Conservation (phyloP, 2,797 vertebrate genomes). For the Dallia pectoralis region DNA sequence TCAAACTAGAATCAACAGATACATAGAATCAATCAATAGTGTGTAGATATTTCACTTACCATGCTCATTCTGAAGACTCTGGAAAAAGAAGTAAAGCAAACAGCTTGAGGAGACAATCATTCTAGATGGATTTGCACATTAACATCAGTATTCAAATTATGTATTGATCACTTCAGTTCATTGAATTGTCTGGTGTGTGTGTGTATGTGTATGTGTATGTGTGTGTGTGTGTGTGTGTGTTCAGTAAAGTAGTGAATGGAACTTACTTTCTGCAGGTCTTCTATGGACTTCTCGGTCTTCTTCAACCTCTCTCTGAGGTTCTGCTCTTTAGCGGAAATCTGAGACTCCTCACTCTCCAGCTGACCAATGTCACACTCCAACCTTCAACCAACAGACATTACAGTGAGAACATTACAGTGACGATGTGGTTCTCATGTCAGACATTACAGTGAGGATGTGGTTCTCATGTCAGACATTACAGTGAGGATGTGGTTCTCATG, state of each 20-base stretch:
- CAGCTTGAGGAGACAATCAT: not conserved
- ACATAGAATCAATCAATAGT: not conserved
- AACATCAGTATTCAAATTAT: too few species aligned
- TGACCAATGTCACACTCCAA: slow-evolving; percentile 89
- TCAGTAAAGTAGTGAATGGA: not conserved
- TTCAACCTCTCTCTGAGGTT: slow-evolving; percentile 90
- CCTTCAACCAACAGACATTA: slow-evolving; percentile 66
- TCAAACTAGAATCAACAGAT: not conserved
- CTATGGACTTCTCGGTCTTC: slow-evolving; percentile 90
- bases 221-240: not conserved
- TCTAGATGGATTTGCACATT: too few species aligned
- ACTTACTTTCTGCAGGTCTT: slow-evolving; percentile 91
- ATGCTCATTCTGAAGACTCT: slow-evolving; percentile 87
- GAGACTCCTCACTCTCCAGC: slow-evolving; percentile 92
- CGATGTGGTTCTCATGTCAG: not conserved
- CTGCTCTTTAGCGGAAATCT: slow-evolving; percentile 96
- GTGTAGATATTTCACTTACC: slow-evolving; percentile 78
- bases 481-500: too few species aligned
- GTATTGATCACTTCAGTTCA: too few species aligned
- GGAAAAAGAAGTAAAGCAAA: slow-evolving; percentile 64
- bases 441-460: too few species aligned
- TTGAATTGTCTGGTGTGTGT: not conserved
- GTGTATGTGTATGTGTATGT: not conserved
- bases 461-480: too few species aligned
- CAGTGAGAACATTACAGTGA: not conserved